phyloP scores from a whole-genome alignment of 2,113 vertebrate genomes.

The Pygoscelis adeliae region DNA sequence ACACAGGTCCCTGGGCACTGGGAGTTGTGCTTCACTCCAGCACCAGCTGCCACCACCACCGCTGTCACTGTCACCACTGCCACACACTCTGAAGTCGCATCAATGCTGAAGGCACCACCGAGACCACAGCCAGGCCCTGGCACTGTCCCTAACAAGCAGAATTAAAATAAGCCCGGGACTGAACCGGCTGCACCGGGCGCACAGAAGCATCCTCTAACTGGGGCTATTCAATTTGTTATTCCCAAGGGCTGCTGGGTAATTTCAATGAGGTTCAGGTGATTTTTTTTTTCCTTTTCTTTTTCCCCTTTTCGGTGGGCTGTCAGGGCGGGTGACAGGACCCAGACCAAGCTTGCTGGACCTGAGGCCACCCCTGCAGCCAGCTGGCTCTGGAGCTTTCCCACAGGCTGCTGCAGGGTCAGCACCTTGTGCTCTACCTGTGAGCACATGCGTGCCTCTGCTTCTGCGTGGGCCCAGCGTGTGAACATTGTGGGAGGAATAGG shows the following conservation, averaged over 20 bases:
- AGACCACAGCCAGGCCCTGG: neutral
- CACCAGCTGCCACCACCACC: neutral
- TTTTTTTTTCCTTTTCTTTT: neutral
- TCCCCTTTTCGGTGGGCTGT: neutral
- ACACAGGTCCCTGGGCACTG: too few species aligned
- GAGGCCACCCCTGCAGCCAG: too few species aligned
- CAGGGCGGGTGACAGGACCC: neutral
- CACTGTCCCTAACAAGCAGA: neutral
- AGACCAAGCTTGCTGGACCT: neutral
- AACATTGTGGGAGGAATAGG: neutral
- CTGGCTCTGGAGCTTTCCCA: neutral
- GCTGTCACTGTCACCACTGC: too few species aligned
- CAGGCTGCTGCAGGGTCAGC: fast-evolving
- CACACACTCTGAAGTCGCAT: fast-evolving
- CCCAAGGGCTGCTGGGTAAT: neutral
- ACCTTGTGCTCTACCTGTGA: neutral
- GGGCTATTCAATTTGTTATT: neutral
- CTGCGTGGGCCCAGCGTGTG: fast-evolving
- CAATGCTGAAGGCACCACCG: neutral
- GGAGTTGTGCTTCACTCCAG: neutral
- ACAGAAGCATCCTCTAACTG: neutral
- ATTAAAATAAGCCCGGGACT: neutral
- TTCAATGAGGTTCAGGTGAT: neutral
- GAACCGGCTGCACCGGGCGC: neutral
- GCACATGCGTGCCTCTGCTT: fast-evolving